A percentile compares a stretch with the other conserved stretches of the same genome.
Conservation (phyloP, 2,113 vertebrate genomes). For the Pleuronectes platessa region DNA sequence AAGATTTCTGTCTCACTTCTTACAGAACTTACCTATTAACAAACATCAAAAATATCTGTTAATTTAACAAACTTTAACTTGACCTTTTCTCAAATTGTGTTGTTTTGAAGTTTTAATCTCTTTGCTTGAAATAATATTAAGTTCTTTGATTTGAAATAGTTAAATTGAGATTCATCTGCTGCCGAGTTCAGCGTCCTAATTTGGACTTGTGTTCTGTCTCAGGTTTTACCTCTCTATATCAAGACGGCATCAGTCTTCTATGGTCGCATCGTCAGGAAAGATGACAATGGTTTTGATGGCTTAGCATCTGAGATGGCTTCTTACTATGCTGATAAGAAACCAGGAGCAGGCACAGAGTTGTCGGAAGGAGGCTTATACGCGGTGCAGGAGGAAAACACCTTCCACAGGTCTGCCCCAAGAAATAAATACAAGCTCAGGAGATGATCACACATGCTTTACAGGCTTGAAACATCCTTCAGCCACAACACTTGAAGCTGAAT, state of each 20-base stretch:
- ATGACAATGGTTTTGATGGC: constrained; percentile 48
- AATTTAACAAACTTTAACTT: too few relatives aligned
- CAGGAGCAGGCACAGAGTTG: constrained; percentile 45
- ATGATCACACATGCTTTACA: too few relatives aligned
- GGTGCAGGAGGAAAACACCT: constrained; percentile 68
- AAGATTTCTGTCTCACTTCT: too few relatives aligned
- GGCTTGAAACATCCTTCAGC: too few relatives aligned
- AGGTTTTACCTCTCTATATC: constrained; percentile 81
- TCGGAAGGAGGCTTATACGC: constrained; percentile 73
- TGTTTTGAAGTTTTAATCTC: not conserved
- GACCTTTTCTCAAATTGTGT: not conserved
- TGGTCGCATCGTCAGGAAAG: constrained; percentile 69
- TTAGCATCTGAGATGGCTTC: constrained; percentile 69
- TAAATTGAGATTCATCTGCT: not conserved
- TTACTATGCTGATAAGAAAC: constrained; percentile 66
- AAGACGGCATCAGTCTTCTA: constrained; percentile 77
- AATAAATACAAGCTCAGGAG: too few relatives aligned
- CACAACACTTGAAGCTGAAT: too few relatives aligned
- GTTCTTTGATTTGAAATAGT: not conserved
- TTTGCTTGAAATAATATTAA: not conserved
- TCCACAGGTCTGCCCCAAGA: constrained; percentile 74
- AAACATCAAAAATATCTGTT: too few relatives aligned
- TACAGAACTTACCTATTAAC: not conserved
- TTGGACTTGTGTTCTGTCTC: not conserved
- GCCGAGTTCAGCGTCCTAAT: too few relatives aligned